Evolutionary conservation across 2,113 vertebrate species (phyloP).

Genomic region (Prochilodus magdalenae): DNA sequence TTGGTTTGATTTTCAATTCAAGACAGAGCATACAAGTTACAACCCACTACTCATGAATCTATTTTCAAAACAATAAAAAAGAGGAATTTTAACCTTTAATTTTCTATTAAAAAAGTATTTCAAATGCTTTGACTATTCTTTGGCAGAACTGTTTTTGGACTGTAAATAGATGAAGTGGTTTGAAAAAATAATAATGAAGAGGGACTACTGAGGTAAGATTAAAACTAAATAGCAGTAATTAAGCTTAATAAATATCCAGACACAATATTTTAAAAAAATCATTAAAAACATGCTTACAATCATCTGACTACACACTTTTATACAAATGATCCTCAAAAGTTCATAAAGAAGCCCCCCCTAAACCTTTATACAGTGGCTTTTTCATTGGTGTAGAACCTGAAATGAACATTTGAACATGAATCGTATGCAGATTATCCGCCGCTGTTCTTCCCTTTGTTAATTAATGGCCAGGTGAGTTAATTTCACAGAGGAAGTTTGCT

Average conservation of each 20-base stretch:
- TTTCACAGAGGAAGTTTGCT: too few species aligned
- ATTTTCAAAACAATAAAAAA: background rate
- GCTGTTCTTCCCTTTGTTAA: background rate
- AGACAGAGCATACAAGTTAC: too few species aligned
- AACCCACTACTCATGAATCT: too few species aligned
- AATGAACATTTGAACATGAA: conserved; percentile 1
- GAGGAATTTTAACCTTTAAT: background rate
- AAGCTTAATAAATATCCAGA: conserved; percentile 46
- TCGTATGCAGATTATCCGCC: background rate
- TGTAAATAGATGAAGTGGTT: background rate
- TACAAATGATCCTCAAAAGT: conserved; percentile 16
- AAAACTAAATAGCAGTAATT: background rate
- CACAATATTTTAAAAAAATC: background rate
- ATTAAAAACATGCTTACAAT: background rate
- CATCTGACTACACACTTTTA: conserved; percentile 7
- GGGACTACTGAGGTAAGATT: background rate
- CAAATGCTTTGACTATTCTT: background rate
- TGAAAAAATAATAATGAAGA: background rate
- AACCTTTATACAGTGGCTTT: background rate
- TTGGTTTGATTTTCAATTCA: too few species aligned
- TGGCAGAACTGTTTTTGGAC: background rate
- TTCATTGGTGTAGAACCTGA: conserved; percentile 6
- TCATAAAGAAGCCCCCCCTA: background rate
- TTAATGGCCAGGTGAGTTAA: too few species aligned
- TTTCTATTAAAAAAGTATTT: background rate